phyloP scores from a whole-genome alignment of 2,888 invertebrate genomes.

The Trissonchulus sp. region DNA sequence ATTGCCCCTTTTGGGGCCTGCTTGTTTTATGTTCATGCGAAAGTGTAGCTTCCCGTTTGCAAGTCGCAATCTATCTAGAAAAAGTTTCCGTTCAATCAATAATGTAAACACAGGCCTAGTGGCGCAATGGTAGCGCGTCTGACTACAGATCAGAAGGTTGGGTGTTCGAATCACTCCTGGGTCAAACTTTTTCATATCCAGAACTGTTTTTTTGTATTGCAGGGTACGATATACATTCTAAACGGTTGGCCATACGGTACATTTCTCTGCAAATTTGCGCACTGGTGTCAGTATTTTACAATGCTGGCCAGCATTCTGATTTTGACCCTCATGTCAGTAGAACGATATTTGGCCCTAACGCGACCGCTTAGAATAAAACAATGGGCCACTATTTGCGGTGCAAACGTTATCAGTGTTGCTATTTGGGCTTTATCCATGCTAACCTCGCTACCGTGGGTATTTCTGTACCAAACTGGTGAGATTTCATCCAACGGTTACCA shows the following conservation, averaged over 20 bases:
- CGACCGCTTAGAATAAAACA: not conserved
- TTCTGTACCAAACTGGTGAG: not conserved
- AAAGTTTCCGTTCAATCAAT: too few species aligned
- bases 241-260: constrained; percentile 22
- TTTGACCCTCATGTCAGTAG: constrained; percentile 20
- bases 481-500: not conserved
- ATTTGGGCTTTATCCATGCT: constrained; percentile 6
- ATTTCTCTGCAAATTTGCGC: constrained; percentile 21
- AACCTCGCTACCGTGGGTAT: constrained; percentile 16
- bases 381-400: not conserved
- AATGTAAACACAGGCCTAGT: too few species aligned
- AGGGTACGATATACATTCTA: constrained; percentile 16
- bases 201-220: too few species aligned
- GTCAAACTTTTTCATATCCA: too few species aligned
- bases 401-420: not conserved
- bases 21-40: too few species aligned
- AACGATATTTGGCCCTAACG: constrained; percentile 14
- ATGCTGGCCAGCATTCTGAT: constrained; percentile 15
- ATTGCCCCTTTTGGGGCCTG: too few species aligned
- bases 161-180: too few species aligned
- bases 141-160: too few species aligned
- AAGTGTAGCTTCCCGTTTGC: too few species aligned
- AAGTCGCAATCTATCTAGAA: too few species aligned
- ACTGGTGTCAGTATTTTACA: constrained; percentile 19
- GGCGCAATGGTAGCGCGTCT: too few species aligned